phyloP scores from a whole-genome alignment of 2,113 vertebrate species.

The Paramormyrops kingsleyae region DNA sequence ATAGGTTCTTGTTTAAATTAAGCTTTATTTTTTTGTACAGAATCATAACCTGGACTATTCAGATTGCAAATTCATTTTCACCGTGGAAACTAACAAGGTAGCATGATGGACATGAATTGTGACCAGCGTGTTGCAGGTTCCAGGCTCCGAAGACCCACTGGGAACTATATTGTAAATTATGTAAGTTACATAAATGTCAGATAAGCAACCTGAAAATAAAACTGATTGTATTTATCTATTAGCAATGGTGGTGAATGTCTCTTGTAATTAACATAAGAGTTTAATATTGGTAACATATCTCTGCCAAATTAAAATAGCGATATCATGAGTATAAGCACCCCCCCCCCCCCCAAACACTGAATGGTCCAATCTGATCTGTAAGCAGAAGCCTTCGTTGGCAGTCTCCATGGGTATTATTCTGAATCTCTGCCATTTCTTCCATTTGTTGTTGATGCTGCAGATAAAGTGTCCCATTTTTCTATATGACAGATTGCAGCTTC shows the following conservation, averaged over 20 bases:
- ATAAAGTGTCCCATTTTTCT: not conserved
- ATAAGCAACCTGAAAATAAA: not conserved
- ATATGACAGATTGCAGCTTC: not conserved
- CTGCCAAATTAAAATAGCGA: not conserved
- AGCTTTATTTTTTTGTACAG: conserved; percentile 9
- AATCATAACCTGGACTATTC: not conserved
- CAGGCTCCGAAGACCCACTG: not conserved
- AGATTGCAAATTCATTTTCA: not conserved
- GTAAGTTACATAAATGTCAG: not conserved
- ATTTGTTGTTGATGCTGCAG: not conserved
- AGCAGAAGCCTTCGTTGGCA: not conserved
- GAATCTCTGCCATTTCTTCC: not conserved
- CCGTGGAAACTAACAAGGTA: not conserved
- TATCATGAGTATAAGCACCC: not conserved
- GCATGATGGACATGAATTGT: not conserved
- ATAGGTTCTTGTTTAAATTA: not conserved
- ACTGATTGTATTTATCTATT: conserved; percentile 3
- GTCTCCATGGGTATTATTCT: not conserved
- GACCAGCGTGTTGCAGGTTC: not conserved
- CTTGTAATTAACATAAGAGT: not conserved
- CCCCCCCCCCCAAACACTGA: not conserved
- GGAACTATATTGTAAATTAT: not conserved
- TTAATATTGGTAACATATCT: not conserved
- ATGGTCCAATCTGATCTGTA: not conserved
- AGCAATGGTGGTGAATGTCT: not conserved